These are phyloP conservation scores for Temnothorax unifasciatus DNA, from an alignment of 2,888 invertebrate genomes.

Conservation along the genomic window DNA sequence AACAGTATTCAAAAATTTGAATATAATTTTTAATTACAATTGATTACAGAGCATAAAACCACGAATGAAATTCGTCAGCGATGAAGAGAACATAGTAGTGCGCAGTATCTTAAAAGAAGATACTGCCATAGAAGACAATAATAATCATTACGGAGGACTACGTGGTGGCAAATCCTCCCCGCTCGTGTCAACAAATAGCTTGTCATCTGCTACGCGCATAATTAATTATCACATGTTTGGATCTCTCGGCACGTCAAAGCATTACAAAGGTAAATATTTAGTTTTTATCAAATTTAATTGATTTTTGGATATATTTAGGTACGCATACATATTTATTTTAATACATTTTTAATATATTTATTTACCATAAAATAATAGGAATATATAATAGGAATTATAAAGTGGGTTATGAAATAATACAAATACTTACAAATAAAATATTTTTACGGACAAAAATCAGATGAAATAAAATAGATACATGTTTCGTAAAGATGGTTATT, in stretches of 20 bases:
- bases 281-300: neutral
- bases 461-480: no score
- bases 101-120: constrained; percentile 72
- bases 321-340: no score
- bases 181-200: constrained; percentile 89
- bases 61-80: constrained; percentile 79
- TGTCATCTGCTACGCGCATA: constrained; percentile 91
- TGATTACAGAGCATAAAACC: constrained; percentile 81
- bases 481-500: no score
- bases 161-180: constrained; percentile 87
- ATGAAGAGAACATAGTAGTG: constrained; percentile 78
- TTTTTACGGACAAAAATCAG: no score
- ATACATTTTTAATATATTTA: no score
- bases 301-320: no score
- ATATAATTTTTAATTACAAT: constrained; percentile 47
- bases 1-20: neutral
- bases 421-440: no score
- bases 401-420: no score
- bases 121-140: constrained; percentile 77
- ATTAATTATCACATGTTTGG: constrained; percentile 92
- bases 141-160: constrained; percentile 86
- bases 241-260: constrained; percentile 87
- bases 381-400: no score
- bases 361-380: no score
- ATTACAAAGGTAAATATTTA: constrained; percentile 81